Base-by-base conservation (phyloP, 2,888 invertebrate genomes). In the Lithophane socia region DNA sequence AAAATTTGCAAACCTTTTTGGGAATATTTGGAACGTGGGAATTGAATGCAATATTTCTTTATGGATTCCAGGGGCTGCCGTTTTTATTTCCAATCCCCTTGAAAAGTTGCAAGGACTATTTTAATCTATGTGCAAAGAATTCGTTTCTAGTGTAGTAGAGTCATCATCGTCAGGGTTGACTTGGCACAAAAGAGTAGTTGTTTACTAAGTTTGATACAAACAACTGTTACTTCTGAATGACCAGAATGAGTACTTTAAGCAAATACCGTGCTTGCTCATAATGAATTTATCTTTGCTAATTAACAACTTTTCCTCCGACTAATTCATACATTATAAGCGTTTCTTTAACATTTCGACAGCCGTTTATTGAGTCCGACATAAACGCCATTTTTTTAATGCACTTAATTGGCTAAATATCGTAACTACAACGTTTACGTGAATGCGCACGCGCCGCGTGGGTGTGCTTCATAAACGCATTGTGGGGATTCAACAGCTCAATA, bases 331-430 rank as follows among this genome's bases (percentile, higher is more conserved):
- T 52, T 42, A 29, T 47, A 84, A 52, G 5, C 61, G 68, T 44
- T 77, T 65, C n/a, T 71, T 56, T 16, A 61, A 5, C 12, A 61
- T 85, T 85, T 83, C 77, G 24, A 85, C 71, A 85, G 21, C n/a
- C 67, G 52, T 61, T 82, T 82, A 77, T 67, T 56, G 60, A 85
- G 77, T 66, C 73, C 66, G 66, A 63, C 73, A 60, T 44, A 64
- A 67, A 29, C 37, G 56, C 37, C 10, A 66, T 67, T 83, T 81
- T 78, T 80, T 67, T n/a, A n/a, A 61, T 58, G 49, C 37, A 58
- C 24, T 63, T 82, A 82, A 85, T 83, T 85, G 67, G 21, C 10
- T 24, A 21, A n/a, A 63, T 82, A 78, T 85, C 75, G 86, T 82
- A 78, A 86, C 64, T 61, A 0, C 49, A 63, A 24, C 44, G 66